phyloP scores from a whole-genome alignment of 2,888 invertebrate species.

The Agrilus cyanescens region DNA sequence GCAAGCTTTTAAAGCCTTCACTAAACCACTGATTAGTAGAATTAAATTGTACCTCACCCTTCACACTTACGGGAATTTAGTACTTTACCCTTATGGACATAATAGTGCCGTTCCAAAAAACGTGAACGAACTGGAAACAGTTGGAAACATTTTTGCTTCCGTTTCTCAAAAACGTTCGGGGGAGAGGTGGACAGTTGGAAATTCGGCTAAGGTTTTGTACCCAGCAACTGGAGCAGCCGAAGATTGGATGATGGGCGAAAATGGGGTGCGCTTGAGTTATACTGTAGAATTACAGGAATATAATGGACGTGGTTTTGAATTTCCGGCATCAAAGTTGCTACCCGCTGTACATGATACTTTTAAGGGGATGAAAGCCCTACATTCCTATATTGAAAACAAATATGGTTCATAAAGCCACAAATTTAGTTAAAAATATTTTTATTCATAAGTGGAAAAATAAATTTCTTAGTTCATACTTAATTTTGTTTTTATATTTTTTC shows the following conservation, averaged over 20 bases:
- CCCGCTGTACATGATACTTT: constrained; percentile 47
- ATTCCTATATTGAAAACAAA: neutral
- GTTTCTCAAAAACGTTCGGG: constrained; percentile 29
- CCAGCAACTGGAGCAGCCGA: constrained; percentile 49
- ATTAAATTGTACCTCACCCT: constrained; percentile 56
- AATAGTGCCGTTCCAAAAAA: constrained; percentile 39
- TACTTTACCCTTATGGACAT: constrained; percentile 58
- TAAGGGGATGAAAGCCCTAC: constrained; percentile 39
- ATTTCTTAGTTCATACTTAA: too few species aligned
- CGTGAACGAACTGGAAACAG: constrained; percentile 34
- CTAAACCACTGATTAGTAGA: constrained; percentile 43
- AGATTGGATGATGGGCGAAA: constrained; percentile 48
- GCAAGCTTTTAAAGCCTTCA: constrained; percentile 44
- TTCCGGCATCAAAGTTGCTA: constrained; percentile 40
- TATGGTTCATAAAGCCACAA: too few species aligned
- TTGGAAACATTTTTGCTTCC: constrained; percentile 34
- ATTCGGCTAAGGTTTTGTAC: constrained; percentile 37
- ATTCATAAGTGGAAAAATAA: too few species aligned
- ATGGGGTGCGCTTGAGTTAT: constrained; percentile 45
- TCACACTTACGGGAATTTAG: constrained; percentile 60
- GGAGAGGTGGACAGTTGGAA: constrained; percentile 32
- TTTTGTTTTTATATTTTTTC: too few species aligned
- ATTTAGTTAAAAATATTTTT: too few species aligned
- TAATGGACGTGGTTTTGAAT: constrained; percentile 43
- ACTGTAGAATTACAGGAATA: constrained; percentile 49